Conservation (phyloP, 2,797 vertebrate species). For the Clarias fuscus region DNA sequence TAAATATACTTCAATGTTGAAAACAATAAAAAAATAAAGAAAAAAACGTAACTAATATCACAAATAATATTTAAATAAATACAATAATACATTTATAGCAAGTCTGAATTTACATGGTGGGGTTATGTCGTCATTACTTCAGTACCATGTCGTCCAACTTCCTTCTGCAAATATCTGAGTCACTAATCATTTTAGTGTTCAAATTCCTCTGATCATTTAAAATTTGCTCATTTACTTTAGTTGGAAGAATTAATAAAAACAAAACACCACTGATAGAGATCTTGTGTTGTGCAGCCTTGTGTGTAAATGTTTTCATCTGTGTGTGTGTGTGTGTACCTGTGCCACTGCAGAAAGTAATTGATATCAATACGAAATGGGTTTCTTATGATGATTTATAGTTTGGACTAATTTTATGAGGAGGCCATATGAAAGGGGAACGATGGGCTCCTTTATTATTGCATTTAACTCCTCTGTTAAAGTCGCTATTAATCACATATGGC, state of each 20-base stretch:
- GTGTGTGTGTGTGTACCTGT: constrained; percentile 35
- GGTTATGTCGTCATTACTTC: not conserved
- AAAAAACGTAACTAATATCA: no score
- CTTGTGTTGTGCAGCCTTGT: constrained; percentile 6
- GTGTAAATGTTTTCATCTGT: constrained; percentile 12
- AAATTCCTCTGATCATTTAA: constrained; percentile 50
- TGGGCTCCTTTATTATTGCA: constrained; percentile 69
- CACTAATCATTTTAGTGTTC: constrained; percentile 58
- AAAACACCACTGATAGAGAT: not conserved
- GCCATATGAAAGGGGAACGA: constrained; percentile 69
- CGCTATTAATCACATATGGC: constrained; percentile 70
- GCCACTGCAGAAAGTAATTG: constrained; percentile 54
- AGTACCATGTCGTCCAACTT: not conserved
- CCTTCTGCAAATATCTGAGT: constrained; percentile 3
- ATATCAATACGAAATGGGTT: constrained; percentile 61
- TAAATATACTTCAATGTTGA: no score
- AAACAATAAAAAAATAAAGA: no score
- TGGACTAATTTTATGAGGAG: constrained; percentile 61
- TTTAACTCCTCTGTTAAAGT: constrained; percentile 71
- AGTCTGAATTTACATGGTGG: not conserved
- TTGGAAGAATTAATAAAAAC: constrained; percentile 41
- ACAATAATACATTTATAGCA: not conserved
- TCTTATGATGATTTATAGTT: constrained; percentile 65
- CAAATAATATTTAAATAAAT: no score
- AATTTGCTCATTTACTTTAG: constrained; percentile 54